A percentile compares a stretch with the other conserved stretches of the same genome.
These are phyloP conservation scores for Anthoscopus minutus DNA, from an alignment of 2,113 vertebrate genomes.

Conservation along the genomic window DNA sequence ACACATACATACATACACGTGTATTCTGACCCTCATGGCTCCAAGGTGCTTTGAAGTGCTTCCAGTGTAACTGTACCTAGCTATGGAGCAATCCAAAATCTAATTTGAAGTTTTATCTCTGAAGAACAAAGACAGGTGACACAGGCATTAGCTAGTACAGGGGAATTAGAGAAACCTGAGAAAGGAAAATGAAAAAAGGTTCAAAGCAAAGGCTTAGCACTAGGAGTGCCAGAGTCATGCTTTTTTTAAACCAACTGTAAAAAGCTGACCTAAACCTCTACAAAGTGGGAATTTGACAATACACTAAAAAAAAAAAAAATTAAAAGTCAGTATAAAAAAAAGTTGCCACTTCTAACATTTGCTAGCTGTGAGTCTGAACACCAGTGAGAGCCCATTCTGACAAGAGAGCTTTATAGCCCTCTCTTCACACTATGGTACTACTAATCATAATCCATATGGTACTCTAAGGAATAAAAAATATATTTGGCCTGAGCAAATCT, in stretches of 20 bases:
- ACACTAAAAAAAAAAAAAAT: neutral
- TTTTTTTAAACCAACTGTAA: neutral
- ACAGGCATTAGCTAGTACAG: neutral
- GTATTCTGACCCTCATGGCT: neutral
- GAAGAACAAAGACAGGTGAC: neutral
- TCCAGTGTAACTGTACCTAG: neutral
- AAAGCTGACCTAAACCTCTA: neutral
- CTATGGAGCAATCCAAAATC: neutral
- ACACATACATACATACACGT: accelerated
- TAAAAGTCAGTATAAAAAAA: neutral
- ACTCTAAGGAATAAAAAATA: neutral
- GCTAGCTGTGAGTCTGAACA: neutral
- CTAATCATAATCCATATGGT: neutral
- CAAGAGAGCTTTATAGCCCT: neutral
- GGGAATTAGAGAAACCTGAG: neutral
- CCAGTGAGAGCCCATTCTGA: neutral
- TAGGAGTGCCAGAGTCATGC: neutral
- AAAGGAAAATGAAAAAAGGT: neutral
- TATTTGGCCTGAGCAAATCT: neutral
- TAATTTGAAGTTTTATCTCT: neutral
- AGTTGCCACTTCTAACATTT: neutral
- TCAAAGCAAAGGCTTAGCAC: neutral
- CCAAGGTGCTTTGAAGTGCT: neutral
- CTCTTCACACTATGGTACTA: neutral
- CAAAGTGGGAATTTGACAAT: neutral